A percentile compares a stretch with the other conserved stretches of the same genome.
Evolutionary conservation across 2,797 vertebrate genomes (phyloP).

Genomic region (Cuculus canorus): DNA sequence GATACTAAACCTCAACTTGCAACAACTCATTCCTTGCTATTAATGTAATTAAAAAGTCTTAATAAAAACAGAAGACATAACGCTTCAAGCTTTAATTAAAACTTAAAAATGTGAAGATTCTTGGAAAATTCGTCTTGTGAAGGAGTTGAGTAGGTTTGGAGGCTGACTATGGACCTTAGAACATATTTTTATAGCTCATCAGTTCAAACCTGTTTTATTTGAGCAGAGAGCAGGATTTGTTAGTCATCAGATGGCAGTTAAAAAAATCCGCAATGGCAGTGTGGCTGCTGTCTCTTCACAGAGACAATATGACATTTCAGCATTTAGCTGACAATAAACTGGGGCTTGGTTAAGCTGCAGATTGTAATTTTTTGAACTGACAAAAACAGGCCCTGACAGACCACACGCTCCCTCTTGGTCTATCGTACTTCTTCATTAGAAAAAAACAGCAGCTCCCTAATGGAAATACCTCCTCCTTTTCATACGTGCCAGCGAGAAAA

Average conservation of each 20-base stretch:
- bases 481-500: background rate
- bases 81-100: constrained; percentile 12
- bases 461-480: background rate
- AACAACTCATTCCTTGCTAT: background rate
- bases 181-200: constrained; percentile 25
- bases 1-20: background rate
- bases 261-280: background rate
- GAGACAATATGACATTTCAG: constrained; percentile 40
- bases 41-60: background rate
- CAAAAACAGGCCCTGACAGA: background rate
- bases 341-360: background rate
- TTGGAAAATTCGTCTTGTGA: constrained; percentile 7
- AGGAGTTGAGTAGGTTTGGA: background rate
- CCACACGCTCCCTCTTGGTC: background rate
- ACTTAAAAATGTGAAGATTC: background rate
- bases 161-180: background rate
- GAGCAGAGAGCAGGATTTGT: constrained; percentile 26
- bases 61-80: background rate
- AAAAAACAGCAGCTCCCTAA: background rate
- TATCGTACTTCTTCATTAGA: background rate
- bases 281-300: constrained; percentile 15
- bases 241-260: constrained; percentile 38
- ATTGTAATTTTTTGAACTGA: constrained; percentile 18
- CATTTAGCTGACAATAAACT: constrained; percentile 15
- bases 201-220: constrained; percentile 42